A percentile compares a stretch with the other conserved stretches of the same genome.
These are phyloP conservation scores for Hydrocynus forskahlii DNA, from an alignment of 2,797 vertebrate species.

Conservation along the genomic window DNA sequence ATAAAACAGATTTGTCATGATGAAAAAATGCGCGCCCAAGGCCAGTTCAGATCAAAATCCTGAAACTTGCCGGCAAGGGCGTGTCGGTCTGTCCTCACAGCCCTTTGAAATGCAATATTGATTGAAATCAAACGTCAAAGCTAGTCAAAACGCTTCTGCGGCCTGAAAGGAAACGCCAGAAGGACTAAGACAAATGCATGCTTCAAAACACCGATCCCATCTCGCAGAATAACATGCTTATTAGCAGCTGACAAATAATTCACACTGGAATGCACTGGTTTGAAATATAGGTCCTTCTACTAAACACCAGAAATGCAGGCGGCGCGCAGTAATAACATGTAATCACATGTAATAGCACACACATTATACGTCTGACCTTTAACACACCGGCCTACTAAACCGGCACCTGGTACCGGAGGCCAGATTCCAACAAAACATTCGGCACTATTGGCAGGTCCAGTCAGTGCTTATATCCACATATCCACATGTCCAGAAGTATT, in stretches of 20 bases:
- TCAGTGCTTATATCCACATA: background rate
- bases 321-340: slow-evolving; percentile 18
- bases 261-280: background rate
- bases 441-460: background rate
- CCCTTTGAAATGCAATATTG: slow-evolving; percentile 30
- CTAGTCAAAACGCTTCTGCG: slow-evolving; percentile 38
- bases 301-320: background rate
- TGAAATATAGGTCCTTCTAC: background rate
- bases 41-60: slow-evolving; percentile 49
- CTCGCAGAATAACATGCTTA: background rate
- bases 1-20: slow-evolving; percentile 52
- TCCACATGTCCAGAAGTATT: background rate
- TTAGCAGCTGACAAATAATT: background rate
- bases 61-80: slow-evolving; percentile 50
- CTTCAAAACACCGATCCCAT: slow-evolving; percentile 1
- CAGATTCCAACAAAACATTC: background rate
- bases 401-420: no score
- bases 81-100: slow-evolving; percentile 43
- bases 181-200: slow-evolving; percentile 26
- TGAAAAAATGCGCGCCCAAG: slow-evolving; percentile 57
- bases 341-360: slow-evolving; percentile 37
- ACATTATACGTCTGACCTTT: background rate
- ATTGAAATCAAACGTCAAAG: slow-evolving; percentile 48
- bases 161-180: slow-evolving; percentile 12
- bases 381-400: background rate